A percentile compares a stretch with the other conserved stretches of the same genome.
These are phyloP conservation scores for Prietella phreatophila DNA, from an alignment of 2,113 vertebrate species.

Conservation along the genomic window DNA sequence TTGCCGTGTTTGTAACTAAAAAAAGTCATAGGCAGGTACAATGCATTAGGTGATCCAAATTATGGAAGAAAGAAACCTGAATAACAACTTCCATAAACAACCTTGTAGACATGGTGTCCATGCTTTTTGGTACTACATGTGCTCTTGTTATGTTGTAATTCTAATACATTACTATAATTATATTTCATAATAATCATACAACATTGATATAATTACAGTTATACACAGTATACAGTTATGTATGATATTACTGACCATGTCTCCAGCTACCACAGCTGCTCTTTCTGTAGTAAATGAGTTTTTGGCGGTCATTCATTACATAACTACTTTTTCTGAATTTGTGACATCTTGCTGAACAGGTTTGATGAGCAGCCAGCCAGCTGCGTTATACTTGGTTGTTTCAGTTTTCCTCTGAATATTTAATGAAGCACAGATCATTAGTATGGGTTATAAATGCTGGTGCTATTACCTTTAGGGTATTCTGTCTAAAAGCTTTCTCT, in stretches of 20 bases:
- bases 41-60: not conserved
- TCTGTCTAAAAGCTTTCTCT: not conserved
- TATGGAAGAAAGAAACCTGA: not conserved
- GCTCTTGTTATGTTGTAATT: not conserved
- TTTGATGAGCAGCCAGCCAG: not conserved
- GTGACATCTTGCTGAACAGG: not conserved
- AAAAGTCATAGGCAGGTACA: not conserved
- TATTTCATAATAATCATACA: not conserved
- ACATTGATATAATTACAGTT: not conserved
- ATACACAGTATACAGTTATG: not conserved
- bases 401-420: constrained; percentile 37
- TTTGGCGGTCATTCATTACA: constrained; percentile 34
- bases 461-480: constrained; percentile 3
- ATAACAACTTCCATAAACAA: not conserved
- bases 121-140: not conserved
- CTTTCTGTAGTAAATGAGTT: constrained; percentile 17
- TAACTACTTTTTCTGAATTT: constrained; percentile 16
- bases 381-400: constrained; percentile 15
- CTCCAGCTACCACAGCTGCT: not conserved
- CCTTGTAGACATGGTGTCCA: not conserved
- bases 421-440: constrained; percentile 53
- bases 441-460: constrained; percentile 46
- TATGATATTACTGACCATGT: not conserved
- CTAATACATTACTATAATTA: not conserved
- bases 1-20: not conserved